phyloP scores from a whole-genome alignment of 35 echinoderm and acorn worm species.

The Heliocidaris erythrogramma region DNA sequence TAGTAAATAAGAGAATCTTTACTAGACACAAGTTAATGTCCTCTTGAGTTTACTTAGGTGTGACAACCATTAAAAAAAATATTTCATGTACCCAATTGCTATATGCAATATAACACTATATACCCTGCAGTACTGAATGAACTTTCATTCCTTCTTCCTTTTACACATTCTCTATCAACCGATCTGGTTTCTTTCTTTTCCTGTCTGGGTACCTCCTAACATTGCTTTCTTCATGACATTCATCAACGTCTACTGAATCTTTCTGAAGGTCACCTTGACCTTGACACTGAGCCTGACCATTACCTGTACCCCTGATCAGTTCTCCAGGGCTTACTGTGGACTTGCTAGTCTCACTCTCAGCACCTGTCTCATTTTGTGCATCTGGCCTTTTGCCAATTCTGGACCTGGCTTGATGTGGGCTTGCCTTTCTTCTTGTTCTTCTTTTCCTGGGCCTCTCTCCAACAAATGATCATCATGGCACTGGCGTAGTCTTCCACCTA shows the following conservation, averaged over 20 bases:
- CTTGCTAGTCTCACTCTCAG: conserved; percentile 12
- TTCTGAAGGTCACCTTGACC: conserved; percentile 18
- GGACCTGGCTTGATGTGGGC: neutral
- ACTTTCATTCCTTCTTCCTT: conserved; percentile 11
- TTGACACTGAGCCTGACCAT: neutral
- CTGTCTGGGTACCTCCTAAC: conserved; percentile 41
- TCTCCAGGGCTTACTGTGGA: neutral
- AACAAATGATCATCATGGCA: conserved; percentile 62
- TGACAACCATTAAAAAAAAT: too few relatives aligned
- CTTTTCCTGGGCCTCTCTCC: neutral
- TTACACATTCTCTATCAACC: conserved; percentile 22
- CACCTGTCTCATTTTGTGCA: neutral
- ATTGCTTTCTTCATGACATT: neutral
- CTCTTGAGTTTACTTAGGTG: too few relatives aligned
- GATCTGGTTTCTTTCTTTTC: conserved; percentile 36
- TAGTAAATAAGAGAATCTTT: too few relatives aligned
- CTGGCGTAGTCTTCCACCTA: conserved; percentile 32
- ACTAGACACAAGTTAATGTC: too few relatives aligned
- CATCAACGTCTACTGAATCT: neutral
- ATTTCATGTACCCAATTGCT: too few relatives aligned
- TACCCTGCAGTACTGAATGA: neutral
- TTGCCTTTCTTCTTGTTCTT: neutral
- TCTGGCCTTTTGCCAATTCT: neutral
- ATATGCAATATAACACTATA: too few relatives aligned
- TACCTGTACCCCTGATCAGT: neutral